These are phyloP conservation scores for Pogoniulus pusillus DNA, from an alignment of 2,797 vertebrate species.

Conservation along the genomic window DNA sequence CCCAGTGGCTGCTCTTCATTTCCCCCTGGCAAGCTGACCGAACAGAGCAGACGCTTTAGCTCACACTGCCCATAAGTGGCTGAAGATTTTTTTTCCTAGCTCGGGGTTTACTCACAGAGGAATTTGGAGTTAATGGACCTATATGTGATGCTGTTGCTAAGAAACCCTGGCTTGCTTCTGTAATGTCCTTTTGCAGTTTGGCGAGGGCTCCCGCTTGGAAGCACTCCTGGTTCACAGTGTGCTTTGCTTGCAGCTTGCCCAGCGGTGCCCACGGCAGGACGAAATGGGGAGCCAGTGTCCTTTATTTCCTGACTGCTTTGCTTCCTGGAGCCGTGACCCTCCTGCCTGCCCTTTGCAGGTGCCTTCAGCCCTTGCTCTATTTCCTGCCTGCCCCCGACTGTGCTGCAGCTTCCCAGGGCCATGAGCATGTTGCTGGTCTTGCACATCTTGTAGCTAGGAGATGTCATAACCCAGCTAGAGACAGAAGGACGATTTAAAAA, in stretches of 20 bases:
- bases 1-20: neutral
- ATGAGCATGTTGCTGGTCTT: fast-evolving
- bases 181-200: neutral
- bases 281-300: neutral
- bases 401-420: neutral
- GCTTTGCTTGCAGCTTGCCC: neutral
- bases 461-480: neutral
- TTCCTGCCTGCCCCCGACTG: neutral
- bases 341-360: neutral
- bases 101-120: neutral
- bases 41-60: neutral
- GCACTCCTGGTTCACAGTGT: neutral
- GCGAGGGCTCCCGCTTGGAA: neutral
- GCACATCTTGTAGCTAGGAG: neutral
- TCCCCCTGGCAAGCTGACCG: neutral
- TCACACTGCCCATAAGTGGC: neutral
- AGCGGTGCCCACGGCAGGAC: fast-evolving
- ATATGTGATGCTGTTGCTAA: constrained; percentile 20
- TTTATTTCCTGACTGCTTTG: neutral
- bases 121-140: constrained; percentile 16
- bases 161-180: constrained; percentile 23
- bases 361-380: neutral
- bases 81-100: neutral
- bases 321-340: neutral
- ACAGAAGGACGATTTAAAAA: neutral